phyloP scores from a whole-genome alignment of 2,888 invertebrate species.

The Megalurothrips usitatus region DNA sequence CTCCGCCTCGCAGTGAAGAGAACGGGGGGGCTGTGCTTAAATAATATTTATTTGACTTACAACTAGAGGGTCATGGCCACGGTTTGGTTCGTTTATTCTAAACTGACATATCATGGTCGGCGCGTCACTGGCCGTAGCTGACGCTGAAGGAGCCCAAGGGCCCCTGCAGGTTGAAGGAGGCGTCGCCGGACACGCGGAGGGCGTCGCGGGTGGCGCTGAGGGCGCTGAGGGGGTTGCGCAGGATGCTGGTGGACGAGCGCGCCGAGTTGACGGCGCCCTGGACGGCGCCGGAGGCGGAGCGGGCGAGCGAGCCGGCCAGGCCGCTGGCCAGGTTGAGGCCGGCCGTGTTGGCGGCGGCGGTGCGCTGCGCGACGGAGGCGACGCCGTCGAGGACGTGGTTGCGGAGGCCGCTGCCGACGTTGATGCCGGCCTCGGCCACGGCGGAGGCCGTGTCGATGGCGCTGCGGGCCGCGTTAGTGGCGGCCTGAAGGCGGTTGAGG shows the following conservation, averaged over 20 bases:
- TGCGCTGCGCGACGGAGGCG: neutral
- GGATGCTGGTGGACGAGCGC: neutral
- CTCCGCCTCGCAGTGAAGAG: too few species aligned
- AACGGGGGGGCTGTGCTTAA: too few species aligned
- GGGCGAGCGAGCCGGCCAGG: neutral
- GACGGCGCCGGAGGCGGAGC: neutral
- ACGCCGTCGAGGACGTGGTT: neutral
- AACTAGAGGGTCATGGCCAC: too few species aligned
- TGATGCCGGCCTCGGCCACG: neutral
- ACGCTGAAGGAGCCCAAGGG: neutral
- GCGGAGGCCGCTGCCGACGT: neutral
- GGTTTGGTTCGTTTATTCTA: neutral
- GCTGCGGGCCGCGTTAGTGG: neutral
- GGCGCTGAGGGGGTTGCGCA: neutral
- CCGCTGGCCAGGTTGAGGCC: neutral
- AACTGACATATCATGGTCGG: neutral
- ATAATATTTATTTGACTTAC: too few species aligned
- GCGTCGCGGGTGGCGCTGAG: neutral
- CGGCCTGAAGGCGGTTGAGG: neutral
- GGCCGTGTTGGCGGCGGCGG: neutral
- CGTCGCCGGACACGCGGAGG: neutral
- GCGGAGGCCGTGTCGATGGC: neutral
- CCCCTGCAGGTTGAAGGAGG: neutral
- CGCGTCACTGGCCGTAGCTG: conserved; percentile 2
- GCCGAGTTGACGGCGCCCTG: neutral